Evolutionary conservation across 2,888 invertebrate genomes (phyloP).

Genomic region (Drosophila nr. perissopoda): DNA sequence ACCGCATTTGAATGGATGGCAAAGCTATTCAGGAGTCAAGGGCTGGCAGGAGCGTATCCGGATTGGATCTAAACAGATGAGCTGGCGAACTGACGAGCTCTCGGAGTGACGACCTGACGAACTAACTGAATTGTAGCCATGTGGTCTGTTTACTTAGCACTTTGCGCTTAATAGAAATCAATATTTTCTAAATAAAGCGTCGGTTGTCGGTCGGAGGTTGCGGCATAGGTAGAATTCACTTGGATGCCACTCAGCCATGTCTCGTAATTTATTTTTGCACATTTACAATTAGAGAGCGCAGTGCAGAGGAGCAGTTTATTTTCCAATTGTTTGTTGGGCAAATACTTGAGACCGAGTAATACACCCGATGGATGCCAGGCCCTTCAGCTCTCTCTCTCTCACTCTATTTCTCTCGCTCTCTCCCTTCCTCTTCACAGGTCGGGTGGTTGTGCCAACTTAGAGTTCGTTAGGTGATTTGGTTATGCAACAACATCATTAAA

Average conservation of each 20-base stretch:
- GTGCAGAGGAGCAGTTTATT: slow-evolving; percentile 61
- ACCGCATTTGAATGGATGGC: slow-evolving; percentile 54
- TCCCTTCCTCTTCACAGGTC: background rate
- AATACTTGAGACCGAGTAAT: slow-evolving; percentile 71
- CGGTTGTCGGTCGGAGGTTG: slow-evolving; percentile 30
- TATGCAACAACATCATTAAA: slow-evolving; percentile 80
- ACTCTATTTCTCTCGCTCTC: slow-evolving; percentile 10
- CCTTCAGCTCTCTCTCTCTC: slow-evolving; percentile 4
- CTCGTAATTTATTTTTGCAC: slow-evolving; percentile 78
- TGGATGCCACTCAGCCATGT: slow-evolving; percentile 44
- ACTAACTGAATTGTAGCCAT: slow-evolving; percentile 15
- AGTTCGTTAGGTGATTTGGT: slow-evolving; percentile 79
- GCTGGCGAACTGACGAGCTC: background rate
- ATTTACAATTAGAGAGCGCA: slow-evolving; percentile 73
- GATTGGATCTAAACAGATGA: slow-evolving; percentile 33
- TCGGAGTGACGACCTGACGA: slow-evolving; percentile 7
- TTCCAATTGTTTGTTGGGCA: slow-evolving; percentile 75
- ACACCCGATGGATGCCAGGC: slow-evolving; percentile 14
- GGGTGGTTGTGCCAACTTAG: slow-evolving; percentile 37
- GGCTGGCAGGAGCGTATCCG: slow-evolving; percentile 23
- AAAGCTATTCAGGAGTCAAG: slow-evolving; percentile 66
- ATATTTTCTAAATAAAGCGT: slow-evolving; percentile 75
- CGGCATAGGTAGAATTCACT: slow-evolving; percentile 17
- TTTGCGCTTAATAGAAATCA: slow-evolving; percentile 75
- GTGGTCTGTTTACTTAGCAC: slow-evolving; percentile 64